These are phyloP conservation scores for Lagorchestes hirsutus DNA, from an alignment of 2,797 vertebrate genomes.

Conservation along the genomic window DNA sequence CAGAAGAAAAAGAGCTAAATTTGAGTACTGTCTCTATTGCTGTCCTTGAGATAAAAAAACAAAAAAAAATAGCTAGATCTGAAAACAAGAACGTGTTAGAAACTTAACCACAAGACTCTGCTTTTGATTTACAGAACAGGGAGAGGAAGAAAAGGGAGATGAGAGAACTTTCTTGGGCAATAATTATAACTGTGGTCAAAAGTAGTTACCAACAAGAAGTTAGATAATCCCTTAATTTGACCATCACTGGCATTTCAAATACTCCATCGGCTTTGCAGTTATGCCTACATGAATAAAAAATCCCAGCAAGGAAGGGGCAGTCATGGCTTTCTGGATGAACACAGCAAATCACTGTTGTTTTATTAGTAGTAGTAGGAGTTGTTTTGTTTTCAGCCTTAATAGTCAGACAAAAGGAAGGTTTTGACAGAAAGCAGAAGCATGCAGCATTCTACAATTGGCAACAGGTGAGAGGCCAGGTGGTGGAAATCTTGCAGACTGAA, in stretches of 20 bases:
- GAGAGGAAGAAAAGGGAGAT: not conserved
- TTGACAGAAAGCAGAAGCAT: conserved; percentile 21
- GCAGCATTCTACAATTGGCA: conserved; percentile 54
- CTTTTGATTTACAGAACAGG: not conserved
- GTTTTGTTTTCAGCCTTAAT: not conserved
- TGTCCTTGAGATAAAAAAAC: not conserved
- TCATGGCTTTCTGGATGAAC: conserved; percentile 14
- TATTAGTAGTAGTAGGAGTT: not conserved
- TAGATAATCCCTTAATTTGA: conserved; percentile 21
- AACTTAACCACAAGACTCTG: not conserved
- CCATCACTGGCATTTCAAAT: not conserved
- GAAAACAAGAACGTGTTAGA: not conserved
- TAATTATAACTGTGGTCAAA: conserved; percentile 46
- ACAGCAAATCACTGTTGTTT: not conserved
- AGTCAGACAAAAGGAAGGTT: conserved; percentile 12
- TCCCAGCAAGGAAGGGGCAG: conserved; percentile 3
- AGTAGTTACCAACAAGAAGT: conserved; percentile 16
- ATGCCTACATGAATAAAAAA: conserved; percentile 1
- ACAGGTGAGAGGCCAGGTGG: conserved; percentile 59
- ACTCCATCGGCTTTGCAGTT: conserved; percentile 33
- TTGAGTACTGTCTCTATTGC: not conserved
- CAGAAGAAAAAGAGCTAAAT: not conserved
- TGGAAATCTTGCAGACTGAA: conserved; percentile 66
- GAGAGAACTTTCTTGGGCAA: not conserved
- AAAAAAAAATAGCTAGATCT: not conserved